These are phyloP conservation scores for Drosophila lacicola DNA, from an alignment of 2,888 invertebrate species.

Conservation along the genomic window DNA sequence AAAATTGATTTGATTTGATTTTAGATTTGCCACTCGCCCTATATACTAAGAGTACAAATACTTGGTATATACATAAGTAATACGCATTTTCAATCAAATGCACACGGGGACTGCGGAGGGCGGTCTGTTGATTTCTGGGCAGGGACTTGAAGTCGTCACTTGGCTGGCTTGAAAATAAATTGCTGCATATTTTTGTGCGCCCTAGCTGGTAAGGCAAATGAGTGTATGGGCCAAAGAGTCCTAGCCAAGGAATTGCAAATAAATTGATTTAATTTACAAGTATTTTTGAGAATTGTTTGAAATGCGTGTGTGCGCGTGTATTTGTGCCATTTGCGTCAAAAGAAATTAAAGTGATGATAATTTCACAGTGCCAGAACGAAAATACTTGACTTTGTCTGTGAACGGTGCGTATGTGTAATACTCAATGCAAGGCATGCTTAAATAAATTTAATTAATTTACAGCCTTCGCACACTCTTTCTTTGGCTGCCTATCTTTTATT, in stretches of 20 bases:
- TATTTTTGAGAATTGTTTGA: constrained; percentile 56
- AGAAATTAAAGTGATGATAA: constrained; percentile 74
- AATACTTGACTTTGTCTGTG: constrained; percentile 44
- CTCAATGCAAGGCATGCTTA: constrained; percentile 22
- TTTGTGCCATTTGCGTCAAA: constrained; percentile 50
- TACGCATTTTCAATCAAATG: constrained; percentile 75
- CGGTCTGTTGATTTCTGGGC: constrained; percentile 1
- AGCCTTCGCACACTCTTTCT: constrained; percentile 10
- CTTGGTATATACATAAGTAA: constrained; percentile 66
- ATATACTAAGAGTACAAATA: constrained; percentile 46
- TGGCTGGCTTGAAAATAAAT: constrained; percentile 67
- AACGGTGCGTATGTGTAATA: constrained; percentile 44
- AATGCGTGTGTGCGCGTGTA: constrained; percentile 20
- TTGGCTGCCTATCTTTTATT: constrained; percentile 14
- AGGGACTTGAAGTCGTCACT: constrained; percentile 44
- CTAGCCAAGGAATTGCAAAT: constrained; percentile 67
- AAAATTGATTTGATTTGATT: constrained; percentile 79
- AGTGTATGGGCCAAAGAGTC: constrained; percentile 42
- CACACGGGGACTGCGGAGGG: constrained; percentile 14
- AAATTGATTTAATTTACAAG: constrained; percentile 77
- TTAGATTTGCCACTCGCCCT: constrained; percentile 76
- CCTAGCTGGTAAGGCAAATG: constrained; percentile 38
- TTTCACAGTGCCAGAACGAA: constrained; percentile 22
- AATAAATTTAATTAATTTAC: constrained; percentile 73
- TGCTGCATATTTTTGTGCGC: constrained; percentile 74